Conservation (phyloP, 2,113 vertebrate genomes). For the Microtus oregoni region DNA sequence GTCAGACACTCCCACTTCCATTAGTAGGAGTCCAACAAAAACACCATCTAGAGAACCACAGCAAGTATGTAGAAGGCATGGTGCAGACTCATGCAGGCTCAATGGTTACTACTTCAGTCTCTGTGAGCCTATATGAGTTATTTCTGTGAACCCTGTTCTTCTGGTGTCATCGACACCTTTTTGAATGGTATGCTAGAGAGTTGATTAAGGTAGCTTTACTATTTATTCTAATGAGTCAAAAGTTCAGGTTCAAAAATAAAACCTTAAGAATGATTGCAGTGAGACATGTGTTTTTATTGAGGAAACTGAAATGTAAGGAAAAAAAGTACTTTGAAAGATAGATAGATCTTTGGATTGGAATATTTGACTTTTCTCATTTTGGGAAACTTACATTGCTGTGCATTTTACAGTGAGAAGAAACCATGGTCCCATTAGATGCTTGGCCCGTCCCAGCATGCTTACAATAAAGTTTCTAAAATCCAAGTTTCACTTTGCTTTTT, state of each 20-base stretch:
- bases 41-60: neutral
- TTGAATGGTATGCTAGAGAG: neutral
- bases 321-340: neutral
- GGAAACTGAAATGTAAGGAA: conserved; percentile 22
- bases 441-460: neutral
- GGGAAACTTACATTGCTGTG: neutral
- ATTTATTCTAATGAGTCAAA: neutral
- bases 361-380: neutral
- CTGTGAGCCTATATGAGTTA: neutral
- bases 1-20: neutral
- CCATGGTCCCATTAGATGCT: neutral
- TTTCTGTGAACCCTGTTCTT: neutral
- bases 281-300: neutral
- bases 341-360: neutral
- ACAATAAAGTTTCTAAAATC: neutral
- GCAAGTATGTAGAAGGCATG: neutral
- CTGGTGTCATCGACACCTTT: neutral
- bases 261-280: neutral
- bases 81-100: neutral
- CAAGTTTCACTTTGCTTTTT: neutral
- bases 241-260: conserved; percentile 22
- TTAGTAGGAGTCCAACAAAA: neutral
- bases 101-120: neutral
- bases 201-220: neutral
- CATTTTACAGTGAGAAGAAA: neutral